phyloP scores from a whole-genome alignment of 2,113 vertebrate genomes.

The Macrotus californicus region DNA sequence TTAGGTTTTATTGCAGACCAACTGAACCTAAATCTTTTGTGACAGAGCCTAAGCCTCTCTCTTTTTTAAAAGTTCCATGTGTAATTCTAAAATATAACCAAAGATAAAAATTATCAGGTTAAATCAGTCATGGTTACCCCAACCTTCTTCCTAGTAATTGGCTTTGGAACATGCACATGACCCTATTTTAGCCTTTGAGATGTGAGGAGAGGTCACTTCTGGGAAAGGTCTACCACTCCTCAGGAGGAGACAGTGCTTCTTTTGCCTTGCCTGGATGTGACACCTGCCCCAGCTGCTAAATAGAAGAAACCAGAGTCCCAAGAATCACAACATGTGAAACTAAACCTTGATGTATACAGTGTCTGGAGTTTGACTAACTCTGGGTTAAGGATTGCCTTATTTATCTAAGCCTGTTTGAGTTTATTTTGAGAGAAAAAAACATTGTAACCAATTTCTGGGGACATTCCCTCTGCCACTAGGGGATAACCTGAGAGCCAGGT shows the following conservation, averaged over 20 bases:
- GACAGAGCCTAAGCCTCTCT: background rate
- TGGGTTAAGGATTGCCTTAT: background rate
- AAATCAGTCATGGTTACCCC: accelerated
- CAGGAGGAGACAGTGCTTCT: background rate
- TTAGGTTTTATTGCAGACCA: background rate
- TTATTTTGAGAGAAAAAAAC: background rate
- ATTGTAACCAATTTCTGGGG: background rate
- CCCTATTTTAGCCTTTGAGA: background rate
- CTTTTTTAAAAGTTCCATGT: background rate
- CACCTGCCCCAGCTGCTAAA: background rate
- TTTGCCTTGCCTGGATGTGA: background rate
- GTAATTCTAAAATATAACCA: background rate
- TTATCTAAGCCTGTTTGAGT: background rate
- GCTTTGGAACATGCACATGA: background rate
- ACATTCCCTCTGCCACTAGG: background rate
- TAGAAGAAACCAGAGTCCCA: background rate
- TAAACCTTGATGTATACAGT: background rate
- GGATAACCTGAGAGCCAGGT: background rate
- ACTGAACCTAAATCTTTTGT: background rate
- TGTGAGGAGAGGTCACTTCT: background rate
- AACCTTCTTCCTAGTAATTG: background rate
- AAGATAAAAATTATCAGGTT: background rate
- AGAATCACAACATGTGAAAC: background rate
- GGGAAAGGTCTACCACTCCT: background rate
- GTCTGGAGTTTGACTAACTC: background rate